Evolutionary conservation across 2,888 invertebrate genomes (phyloP), one percentile per base, ranked within the genome.

Genomic region (Cataglyphis rosenhaueri): DNA sequence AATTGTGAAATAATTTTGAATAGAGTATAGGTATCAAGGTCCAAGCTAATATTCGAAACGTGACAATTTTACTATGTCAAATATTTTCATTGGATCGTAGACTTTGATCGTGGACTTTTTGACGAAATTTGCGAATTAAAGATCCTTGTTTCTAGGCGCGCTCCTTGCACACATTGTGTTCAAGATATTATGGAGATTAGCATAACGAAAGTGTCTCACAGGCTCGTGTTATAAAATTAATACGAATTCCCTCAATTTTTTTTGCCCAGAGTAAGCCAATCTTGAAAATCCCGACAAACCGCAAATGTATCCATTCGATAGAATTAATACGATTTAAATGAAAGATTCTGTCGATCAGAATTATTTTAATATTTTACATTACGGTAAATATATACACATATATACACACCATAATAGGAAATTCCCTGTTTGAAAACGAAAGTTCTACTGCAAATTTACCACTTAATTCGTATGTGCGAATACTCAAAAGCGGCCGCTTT

Each of bases 401-500:
- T 35, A 44, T 12, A 44, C 55, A 81, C 61, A 73, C 57, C 66
- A 73, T 48, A 62, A 74, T 85, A 92, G 86, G 91, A 88, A 86
- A 87, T 88, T 85, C 86, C 90, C 87, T 85, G 85, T 90, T 84
- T 89, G 59, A 85, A 89, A 88, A 85, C 87, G 91, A 92, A 94
- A 91, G 94, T 94, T 94, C 94, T 94, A 94, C 94, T 94, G 94
- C 94, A 94, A 94, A 94, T 94, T 92, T 92, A 88, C 84, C 85
- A 85, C 73, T 83, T 89, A 89, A 90, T 87, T 87, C 59, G 64
- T 8, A 64, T 85, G 89, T 84, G 82, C 85, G 86, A 87, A 87
- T 73, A 85, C 83, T 88, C 86, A 85, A 52, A n/a, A 52, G 85
- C 66, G 44, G 29, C 29, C 25, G 8, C 35, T 1, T 44, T 21